Percentiles rank a stretch among this genome's conserved stretches.
Conservation (phyloP, 2,888 invertebrate genomes). For the Stenchaetothrips biformis region DNA sequence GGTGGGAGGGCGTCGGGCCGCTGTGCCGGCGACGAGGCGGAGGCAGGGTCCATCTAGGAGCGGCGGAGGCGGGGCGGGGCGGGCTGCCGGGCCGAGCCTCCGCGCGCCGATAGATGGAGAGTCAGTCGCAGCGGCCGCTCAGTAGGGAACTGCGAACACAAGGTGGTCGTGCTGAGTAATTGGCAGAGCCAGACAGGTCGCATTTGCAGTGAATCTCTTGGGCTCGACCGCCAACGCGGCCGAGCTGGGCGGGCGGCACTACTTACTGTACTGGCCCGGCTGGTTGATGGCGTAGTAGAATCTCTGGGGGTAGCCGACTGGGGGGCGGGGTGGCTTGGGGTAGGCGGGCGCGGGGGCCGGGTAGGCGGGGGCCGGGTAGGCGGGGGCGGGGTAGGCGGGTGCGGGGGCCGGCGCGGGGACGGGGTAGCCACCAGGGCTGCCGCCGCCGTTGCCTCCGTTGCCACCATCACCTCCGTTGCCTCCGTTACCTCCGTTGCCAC, state of each 20-base stretch:
- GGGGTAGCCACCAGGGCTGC: conserved; percentile 32
- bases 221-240: neutral
- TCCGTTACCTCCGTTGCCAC: neutral
- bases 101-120: neutral
- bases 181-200: neutral
- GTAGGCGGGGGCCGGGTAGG: conserved; percentile 31
- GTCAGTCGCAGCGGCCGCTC: neutral
- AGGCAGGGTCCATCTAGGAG: neutral
- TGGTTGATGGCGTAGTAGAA: conserved; percentile 8
- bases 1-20: neutral
- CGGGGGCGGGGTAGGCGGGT: conserved; percentile 29
- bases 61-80: neutral
- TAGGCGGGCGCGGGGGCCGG: conserved; percentile 33
- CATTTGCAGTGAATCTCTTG: neutral
- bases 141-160: neutral
- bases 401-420: conserved; percentile 14
- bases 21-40: conserved; percentile 13
- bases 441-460: conserved; percentile 20
- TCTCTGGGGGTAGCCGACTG: conserved; percentile 12
- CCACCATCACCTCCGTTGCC: conserved; percentile 5
- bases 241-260: neutral
- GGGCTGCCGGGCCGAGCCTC: neutral
- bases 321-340: neutral
- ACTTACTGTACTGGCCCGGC: conserved; percentile 3
- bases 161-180: too few species aligned